Base-by-base conservation (phyloP, 2,113 vertebrate species). In the Smithornis capensis region DNA sequence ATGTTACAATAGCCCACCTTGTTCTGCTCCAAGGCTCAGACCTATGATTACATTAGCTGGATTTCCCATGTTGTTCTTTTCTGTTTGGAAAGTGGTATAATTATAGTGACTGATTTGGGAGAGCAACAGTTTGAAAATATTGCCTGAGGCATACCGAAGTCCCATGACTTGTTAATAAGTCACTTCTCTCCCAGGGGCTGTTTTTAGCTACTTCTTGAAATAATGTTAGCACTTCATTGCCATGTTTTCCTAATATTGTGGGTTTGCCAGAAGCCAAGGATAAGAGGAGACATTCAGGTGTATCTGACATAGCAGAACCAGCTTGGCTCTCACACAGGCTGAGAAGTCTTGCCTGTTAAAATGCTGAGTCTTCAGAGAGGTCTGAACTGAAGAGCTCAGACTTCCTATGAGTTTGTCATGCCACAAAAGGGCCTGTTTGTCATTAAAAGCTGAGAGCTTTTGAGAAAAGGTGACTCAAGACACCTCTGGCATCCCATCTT, bases 111-210 rank as follows among this genome's bases (percentile, higher is more conserved):
- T 95, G 81, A 83, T 95, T 85, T 89, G 65, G 90, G 88, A 97
- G 44, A 97, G 96, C 92, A 94, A 94, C 83, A 93, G 97, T 96
- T 97, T 91, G 93, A 94, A 97, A 97, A 96, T 35, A 86, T 94
- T 95, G 97, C 96, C 96, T 89, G 84, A 96, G 96, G 97, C 86
- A 11, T 90, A 93, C 74, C 80, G 17, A 97, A 98, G 96, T 97
- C 97, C 86, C 94, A 84, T 91, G 93, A 96, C 96, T 97, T 96
- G 71, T 91, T 97, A 98, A 97, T 96, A 97, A 98, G 96, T 90
- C 88, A 87, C 77, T 97, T 97, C 79, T 95, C 88, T 97, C 97
- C 75, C 84, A 18, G 25, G 80, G 87, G 82, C 64, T 96, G 94
- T 97, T 97, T 97, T 95, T 92, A 96, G 80, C 80, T 90, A 62